Base-by-base conservation (phyloP, 2,888 invertebrate genomes). In the Cataglyphis albicans region DNA sequence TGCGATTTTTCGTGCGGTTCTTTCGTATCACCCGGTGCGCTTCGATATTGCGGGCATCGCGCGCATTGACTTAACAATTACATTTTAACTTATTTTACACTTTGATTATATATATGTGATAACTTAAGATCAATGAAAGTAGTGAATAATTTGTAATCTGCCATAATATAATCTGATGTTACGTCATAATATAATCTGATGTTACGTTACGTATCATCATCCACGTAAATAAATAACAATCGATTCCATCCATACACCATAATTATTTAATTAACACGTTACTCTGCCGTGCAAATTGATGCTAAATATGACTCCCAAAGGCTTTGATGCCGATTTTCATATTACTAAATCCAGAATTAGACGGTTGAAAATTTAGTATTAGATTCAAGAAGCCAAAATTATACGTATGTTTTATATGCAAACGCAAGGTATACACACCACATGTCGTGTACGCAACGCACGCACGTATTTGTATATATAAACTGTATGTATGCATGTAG, bases 171-270 rank as follows among this genome's bases (percentile, higher is more conserved):
- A 48, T 63, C 52, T 68, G 41, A n/a, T n/a, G n/a, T n/a, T n/a
- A 61, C 57, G 38, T 73, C 15, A 35, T 68, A 63, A 74, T 61
- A 57, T 52, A 52, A 52, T 63, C 52, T 68, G 25, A 48, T 41
- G 41, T 83, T 61, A 64, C 70, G 65, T 74, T 52, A 78, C 72
- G 55, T 64, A 73, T 65, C 35, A 73, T 65, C 61, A 73, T 61
- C 68, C 81, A n/a, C 59, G 29, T 41, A 81, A 83, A 83, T 81
- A 67, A 83, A 83, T 83, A 81, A 73, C 80, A 76, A 52, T 76
- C 67, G 38, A 38, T 76, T 38, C 18, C 76, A 64, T 61, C 15
- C 73, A 74, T 55, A 68, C 74, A 74, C 35, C 61, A 5, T 72
- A 72, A 63, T 81, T 44, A 63, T 73, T 15, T 38, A 63, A 74